A percentile compares a stretch with the other conserved stretches of the same genome.
Evolutionary conservation across 2,888 invertebrate species (phyloP).

Genomic region (Pandemis heparana): DNA sequence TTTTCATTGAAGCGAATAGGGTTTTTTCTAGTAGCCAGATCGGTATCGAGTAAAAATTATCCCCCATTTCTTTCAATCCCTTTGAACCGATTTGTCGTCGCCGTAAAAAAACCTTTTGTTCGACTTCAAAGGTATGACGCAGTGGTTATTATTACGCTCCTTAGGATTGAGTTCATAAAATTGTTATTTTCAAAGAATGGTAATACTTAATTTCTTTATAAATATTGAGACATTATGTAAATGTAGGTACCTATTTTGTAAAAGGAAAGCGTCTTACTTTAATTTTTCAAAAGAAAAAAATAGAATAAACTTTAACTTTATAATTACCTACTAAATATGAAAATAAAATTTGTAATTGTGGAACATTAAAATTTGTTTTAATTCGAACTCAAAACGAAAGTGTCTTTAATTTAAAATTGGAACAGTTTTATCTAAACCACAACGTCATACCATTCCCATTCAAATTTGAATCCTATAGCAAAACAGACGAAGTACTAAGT

Average conservation of each 20-base stretch:
- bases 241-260: background rate
- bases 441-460: background rate
- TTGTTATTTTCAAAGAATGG: constrained; percentile 59
- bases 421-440: background rate
- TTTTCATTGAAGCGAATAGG: constrained; percentile 33
- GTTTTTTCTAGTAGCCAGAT: constrained; percentile 67
- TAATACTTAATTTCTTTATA: constrained; percentile 19
- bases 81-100: constrained; percentile 75
- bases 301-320: too few relatives aligned
- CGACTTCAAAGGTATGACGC: constrained; percentile 71
- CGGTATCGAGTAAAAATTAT: constrained; percentile 77
- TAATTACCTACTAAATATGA: too few relatives aligned
- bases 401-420: background rate
- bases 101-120: constrained; percentile 69
- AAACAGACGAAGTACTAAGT: constrained; percentile 5
- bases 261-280: too few relatives aligned
- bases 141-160: constrained; percentile 76
- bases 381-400: background rate
- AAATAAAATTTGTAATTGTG: too few relatives aligned
- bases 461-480: background rate
- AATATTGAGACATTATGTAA: constrained; percentile 1
- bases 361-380: too few relatives aligned
- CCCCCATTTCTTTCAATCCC: constrained; percentile 58
- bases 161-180: constrained; percentile 54
- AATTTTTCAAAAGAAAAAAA: too few relatives aligned